Conservation (phyloP, 2,113 vertebrate genomes). For the Rhizomys pruinosus region DNA sequence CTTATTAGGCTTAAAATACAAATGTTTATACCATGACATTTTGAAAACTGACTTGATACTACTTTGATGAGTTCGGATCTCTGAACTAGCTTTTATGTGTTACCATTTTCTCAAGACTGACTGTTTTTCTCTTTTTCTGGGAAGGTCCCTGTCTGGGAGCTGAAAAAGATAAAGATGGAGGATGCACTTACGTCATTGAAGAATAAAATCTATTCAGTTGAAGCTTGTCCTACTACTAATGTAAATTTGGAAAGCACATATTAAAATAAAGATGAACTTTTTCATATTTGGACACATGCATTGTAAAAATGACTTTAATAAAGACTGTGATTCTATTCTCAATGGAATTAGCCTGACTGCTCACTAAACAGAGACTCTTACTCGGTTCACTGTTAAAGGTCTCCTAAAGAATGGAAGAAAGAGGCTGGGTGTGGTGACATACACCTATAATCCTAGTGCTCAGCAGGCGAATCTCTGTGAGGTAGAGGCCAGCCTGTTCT, state of each 20-base stretch:
- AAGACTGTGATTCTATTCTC: conserved; percentile 39
- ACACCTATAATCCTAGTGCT: too few species aligned
- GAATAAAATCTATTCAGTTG: conserved; percentile 84
- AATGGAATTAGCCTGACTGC: background rate
- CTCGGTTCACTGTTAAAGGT: conserved; percentile 34
- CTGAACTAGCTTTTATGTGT: conserved; percentile 30
- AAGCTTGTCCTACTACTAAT: conserved; percentile 57
- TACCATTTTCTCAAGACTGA: conserved; percentile 64
- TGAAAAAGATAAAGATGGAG: conserved; percentile 84
- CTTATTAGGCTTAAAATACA: conserved; percentile 39
- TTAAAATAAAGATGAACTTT: conserved; percentile 77
- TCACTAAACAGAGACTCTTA: conserved; percentile 7
- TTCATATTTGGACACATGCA: conserved; percentile 17
- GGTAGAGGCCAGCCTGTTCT: too few species aligned
- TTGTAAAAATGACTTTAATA: conserved; percentile 69
- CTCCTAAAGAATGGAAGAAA: conserved; percentile 37
- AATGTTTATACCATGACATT: conserved; percentile 10
- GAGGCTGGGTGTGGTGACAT: background rate
- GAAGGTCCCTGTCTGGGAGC: conserved; percentile 86
- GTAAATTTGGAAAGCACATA: conserved; percentile 55
- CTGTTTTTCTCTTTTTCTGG: conserved; percentile 54
- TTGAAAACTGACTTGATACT: conserved; percentile 19
- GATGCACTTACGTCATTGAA: conserved; percentile 84
- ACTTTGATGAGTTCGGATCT: conserved; percentile 11
- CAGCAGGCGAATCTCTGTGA: too few species aligned